Evolutionary conservation across 2,797 vertebrate genomes (phyloP).

Genomic region (Bucorvus abyssinicus): DNA sequence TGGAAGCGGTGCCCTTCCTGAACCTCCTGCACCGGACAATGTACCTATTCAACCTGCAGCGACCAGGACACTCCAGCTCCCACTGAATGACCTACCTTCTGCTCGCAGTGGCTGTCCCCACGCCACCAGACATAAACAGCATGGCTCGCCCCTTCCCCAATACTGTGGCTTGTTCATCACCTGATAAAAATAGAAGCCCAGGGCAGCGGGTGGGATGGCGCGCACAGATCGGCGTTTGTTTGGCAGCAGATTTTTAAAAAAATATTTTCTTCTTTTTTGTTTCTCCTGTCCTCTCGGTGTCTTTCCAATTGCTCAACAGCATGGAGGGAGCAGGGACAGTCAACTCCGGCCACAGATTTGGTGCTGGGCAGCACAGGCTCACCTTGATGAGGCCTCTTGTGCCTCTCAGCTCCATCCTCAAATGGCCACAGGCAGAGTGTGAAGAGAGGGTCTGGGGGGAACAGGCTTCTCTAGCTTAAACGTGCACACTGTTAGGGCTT

Average conservation of each 20-base stretch:
- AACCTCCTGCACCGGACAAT: slow-evolving; percentile 61
- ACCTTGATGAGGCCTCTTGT: neutral
- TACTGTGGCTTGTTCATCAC: slow-evolving; percentile 48
- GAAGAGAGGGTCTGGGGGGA: neutral
- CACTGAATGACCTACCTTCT: slow-evolving; percentile 68
- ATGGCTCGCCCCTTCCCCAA: slow-evolving; percentile 5
- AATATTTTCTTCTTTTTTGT: slow-evolving; percentile 11
- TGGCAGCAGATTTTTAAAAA: neutral
- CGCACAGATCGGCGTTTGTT: slow-evolving; percentile 60
- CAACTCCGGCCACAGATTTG: fast-evolving
- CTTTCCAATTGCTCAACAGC: slow-evolving; percentile 57
- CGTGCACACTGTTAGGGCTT: fast-evolving
- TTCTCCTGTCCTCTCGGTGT: slow-evolving; percentile 26
- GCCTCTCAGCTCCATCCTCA: neutral
- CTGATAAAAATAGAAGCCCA: slow-evolving; percentile 70
- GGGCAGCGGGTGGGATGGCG: neutral
- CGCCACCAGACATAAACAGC: slow-evolving; percentile 70
- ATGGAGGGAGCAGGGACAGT: neutral
- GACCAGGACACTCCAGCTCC: slow-evolving; percentile 42
- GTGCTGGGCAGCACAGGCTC: fast-evolving
- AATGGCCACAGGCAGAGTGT: neutral
- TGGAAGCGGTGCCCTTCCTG: slow-evolving; percentile 61
- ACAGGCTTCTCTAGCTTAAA: neutral
- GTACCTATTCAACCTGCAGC: slow-evolving; percentile 67
- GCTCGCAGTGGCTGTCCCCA: slow-evolving; percentile 51